These are phyloP conservation scores for Remorina albescens DNA, from an alignment of 2,797 vertebrate genomes.

Conservation along the genomic window DNA sequence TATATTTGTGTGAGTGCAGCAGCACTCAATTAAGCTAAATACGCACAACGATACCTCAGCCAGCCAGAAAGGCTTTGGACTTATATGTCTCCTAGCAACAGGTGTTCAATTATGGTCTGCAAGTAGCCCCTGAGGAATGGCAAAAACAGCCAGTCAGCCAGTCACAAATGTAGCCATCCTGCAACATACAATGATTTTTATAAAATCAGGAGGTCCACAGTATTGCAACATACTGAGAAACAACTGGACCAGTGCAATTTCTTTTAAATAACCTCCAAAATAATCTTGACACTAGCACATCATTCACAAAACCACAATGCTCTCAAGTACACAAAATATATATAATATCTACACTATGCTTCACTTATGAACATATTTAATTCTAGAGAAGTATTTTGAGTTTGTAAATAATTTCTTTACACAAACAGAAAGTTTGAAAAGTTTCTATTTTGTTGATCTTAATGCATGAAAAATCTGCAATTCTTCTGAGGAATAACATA, in stretches of 20 bases:
- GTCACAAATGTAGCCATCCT: slow-evolving; percentile 41
- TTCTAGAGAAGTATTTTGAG: not conserved
- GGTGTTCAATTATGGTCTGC: slow-evolving; percentile 84
- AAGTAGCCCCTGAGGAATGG: slow-evolving; percentile 72
- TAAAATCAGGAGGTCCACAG: slow-evolving; percentile 9
- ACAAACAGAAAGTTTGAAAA: not conserved
- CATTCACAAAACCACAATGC: not conserved
- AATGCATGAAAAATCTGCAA: not conserved
- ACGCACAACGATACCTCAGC: slow-evolving; percentile 84
- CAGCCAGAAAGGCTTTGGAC: slow-evolving; percentile 86
- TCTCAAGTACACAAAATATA: not conserved
- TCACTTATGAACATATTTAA: too few species aligned
- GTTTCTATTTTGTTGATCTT: not conserved
- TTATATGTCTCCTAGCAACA: slow-evolving; percentile 90
- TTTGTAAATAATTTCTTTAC: not conserved
- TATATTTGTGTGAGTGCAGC: slow-evolving; percentile 81
- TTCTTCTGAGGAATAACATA: not conserved
- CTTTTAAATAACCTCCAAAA: not conserved
- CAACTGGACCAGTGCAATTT: not conserved
- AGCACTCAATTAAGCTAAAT: slow-evolving; percentile 88
- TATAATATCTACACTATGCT: not conserved
- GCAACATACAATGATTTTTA: slow-evolving; percentile 29
- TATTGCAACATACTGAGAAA: not conserved
- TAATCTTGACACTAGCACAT: not conserved
- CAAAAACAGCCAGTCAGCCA: slow-evolving; percentile 63